Evolutionary conservation across 2,888 invertebrate species (phyloP).

Genomic region (Hyppa rectilinea): DNA sequence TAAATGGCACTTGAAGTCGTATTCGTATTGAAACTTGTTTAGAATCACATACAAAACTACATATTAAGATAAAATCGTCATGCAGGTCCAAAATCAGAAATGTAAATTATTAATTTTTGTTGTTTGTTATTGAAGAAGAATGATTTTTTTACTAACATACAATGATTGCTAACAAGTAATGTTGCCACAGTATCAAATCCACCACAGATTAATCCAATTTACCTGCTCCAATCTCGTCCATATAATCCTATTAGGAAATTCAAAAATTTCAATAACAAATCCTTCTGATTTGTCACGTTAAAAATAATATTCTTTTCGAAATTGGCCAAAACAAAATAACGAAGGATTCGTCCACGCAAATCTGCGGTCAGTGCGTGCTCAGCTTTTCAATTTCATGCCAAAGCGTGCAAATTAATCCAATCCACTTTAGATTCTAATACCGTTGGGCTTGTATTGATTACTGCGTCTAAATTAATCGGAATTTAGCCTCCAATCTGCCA

Average conservation of each 20-base stretch:
- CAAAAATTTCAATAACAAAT: neutral
- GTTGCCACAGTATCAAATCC: neutral
- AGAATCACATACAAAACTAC: neutral
- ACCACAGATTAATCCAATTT: neutral
- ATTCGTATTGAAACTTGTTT: neutral
- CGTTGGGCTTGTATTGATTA: conserved; percentile 36
- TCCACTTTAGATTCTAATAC: conserved; percentile 34
- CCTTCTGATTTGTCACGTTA: conserved; percentile 15
- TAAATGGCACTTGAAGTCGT: neutral
- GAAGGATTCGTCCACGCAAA: neutral
- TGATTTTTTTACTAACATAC: too few relatives aligned
- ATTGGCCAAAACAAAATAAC: conserved; percentile 35
- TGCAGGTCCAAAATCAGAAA: neutral
- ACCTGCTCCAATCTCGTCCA: neutral
- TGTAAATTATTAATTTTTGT: neutral
- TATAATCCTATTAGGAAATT: neutral
- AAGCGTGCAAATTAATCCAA: conserved; percentile 30
- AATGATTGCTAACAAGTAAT: neutral
- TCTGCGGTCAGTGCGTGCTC: conserved; percentile 35
- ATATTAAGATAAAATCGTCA: neutral
- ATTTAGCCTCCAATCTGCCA: conserved; percentile 6
- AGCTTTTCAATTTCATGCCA: conserved; percentile 36
- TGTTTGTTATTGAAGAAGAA: too few relatives aligned
- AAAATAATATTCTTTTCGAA: conserved; percentile 8
- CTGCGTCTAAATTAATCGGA: conserved; percentile 26